Percentiles rank a stretch among this genome's conserved stretches.
phyloP scores from a whole-genome alignment of 2,888 invertebrate species.

The Dorcus parallelipipedus region DNA sequence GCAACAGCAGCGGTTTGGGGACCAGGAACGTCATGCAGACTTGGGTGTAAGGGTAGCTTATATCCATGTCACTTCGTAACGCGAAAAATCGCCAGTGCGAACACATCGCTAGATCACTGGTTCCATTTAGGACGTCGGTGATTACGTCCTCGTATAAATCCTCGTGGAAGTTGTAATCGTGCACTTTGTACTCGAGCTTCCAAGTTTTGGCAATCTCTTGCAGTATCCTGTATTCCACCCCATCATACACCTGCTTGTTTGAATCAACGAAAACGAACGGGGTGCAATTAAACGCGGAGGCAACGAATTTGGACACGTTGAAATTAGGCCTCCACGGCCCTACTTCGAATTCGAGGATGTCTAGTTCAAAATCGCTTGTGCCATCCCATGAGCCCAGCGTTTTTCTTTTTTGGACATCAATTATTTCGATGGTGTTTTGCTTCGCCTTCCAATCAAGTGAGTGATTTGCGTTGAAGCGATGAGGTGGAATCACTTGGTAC shows the following conservation, averaged over 20 bases:
- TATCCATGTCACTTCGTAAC: conserved; percentile 16
- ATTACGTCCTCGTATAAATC: conserved; percentile 21
- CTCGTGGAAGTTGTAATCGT: conserved; percentile 1
- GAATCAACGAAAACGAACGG: conserved; percentile 23
- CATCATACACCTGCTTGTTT: conserved; percentile 13
- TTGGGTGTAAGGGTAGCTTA: conserved; percentile 27
- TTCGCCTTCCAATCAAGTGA: background rate
- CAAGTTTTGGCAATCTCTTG: conserved; percentile 26
- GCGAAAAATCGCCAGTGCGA: conserved; percentile 25
- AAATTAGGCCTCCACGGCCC: background rate
- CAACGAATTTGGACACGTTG: conserved; percentile 3
- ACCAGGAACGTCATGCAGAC: conserved; percentile 33
- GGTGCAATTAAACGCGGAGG: conserved; percentile 25
- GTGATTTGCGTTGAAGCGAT: background rate
- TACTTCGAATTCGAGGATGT: background rate
- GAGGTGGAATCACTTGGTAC: background rate
- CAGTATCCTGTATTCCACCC: conserved; percentile 28
- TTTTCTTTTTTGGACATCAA: background rate
- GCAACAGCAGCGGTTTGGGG: conserved; percentile 33
- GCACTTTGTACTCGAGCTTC: conserved; percentile 19
- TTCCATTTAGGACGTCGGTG: conserved; percentile 16
- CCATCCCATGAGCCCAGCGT: background rate
- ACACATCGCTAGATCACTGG: conserved; percentile 29
- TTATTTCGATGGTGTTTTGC: background rate
- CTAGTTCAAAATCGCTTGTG: background rate